phyloP scores from a whole-genome alignment of 1,140 invertebrate genomes.

The Drosophila lacertosa region DNA sequence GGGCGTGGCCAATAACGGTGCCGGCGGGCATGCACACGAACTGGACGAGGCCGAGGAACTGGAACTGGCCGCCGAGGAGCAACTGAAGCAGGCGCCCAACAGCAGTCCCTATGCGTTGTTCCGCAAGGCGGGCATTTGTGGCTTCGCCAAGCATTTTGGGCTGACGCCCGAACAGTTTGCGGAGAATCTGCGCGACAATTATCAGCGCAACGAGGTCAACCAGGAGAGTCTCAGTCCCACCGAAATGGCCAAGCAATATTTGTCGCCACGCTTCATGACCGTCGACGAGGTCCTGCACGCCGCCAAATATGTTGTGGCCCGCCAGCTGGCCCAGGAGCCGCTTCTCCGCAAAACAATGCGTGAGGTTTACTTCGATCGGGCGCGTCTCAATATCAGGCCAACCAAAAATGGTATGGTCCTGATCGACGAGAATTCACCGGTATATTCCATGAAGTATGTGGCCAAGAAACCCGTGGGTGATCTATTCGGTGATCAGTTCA shows the following conservation, averaged over 20 bases:
- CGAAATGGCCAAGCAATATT: conserved; percentile 91
- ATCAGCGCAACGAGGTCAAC: conserved; percentile 98
- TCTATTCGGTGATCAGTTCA: conserved; percentile 94
- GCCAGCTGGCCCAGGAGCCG: conserved; percentile 96
- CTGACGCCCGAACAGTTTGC: conserved; percentile 98
- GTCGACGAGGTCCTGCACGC: conserved; percentile 93
- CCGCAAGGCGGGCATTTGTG: conserved; percentile 92
- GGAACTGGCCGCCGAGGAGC: conserved; percentile 86
- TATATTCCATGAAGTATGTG: conserved; percentile 95
- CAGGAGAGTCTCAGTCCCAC: conserved; percentile 93
- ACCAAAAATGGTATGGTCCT: conserved; percentile 97
- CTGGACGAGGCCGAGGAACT: conserved; percentile 86
- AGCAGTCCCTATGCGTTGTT: conserved; percentile 95
- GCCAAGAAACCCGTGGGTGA: conserved; percentile 97
- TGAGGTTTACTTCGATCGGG: conserved; percentile 95
- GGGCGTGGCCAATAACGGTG: neutral
- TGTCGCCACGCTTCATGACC: conserved; percentile 85
- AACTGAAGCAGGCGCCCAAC: conserved; percentile 92
- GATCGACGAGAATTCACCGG: conserved; percentile 96
- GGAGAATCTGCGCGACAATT: conserved; percentile 98
- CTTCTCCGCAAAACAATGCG: conserved; percentile 93
- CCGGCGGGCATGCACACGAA: neutral
- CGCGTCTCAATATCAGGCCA: conserved; percentile 92
- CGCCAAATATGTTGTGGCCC: conserved; percentile 96
- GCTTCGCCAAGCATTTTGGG: conserved; percentile 96